Evolutionary conservation across 2,113 vertebrate species (phyloP), one percentile per base, ranked within the genome.

Genomic region (Lampris megalopsis): DNA sequence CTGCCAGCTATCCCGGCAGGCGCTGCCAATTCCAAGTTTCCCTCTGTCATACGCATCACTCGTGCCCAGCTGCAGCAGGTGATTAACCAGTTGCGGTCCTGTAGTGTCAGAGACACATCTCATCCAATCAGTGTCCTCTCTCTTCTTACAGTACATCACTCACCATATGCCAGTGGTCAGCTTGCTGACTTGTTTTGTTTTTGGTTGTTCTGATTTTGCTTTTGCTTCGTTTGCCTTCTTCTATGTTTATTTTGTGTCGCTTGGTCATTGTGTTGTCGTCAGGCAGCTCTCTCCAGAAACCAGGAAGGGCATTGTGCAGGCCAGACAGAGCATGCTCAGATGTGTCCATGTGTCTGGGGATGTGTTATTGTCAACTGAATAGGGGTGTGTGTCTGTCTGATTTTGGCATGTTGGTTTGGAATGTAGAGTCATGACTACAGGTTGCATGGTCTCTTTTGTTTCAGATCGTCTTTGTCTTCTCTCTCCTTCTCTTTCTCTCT

Each of bases 31-130:
- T 86, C 86, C 94, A 96, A 94, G 95, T 86, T 95, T 57, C 96
- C 96, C 94, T 95, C 96, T 87, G 94, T 97, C 93, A 98, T 97
- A 92, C 95, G 95, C 92, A 96, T 97, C 95, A 96, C 96, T 84
- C 96, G 96, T 56, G 96, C 96, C 77, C 96, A 97, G 88, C 94
- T 93, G n/a, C 94, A 96, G 93, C 96, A 98, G 96, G 96, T 98
- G 96, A 97, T 93, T 93, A 92, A 80, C 75, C 85, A 73, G 7
- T 77, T 77, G 35, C 79, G 1, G 2, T 56, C 69, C 72, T 41
- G 9, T 63, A 37, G 48, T 3, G n/a, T 42, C 56, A 38, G 4
- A 58, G 36, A 58, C 1, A 65, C 50, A 24, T 69, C 2, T 4
- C 24, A 43, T 72, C 73, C 86, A 68, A 77, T 77, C 58, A 68